Conservation (phyloP, 2,797 vertebrate genomes). For the Spatula versicolor region DNA sequence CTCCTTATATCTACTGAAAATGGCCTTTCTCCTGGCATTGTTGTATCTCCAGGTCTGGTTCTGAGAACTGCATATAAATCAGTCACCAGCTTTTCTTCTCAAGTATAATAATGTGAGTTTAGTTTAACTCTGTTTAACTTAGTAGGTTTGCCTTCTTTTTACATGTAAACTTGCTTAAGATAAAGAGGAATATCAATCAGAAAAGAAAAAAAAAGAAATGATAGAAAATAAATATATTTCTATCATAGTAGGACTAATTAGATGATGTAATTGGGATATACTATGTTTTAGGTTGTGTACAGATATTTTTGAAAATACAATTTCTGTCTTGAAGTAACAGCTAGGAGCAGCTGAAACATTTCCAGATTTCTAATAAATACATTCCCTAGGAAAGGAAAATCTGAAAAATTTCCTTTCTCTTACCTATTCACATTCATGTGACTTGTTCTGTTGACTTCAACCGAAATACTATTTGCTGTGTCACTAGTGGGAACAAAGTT, state of each 20-base stretch:
- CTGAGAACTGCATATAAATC: not conserved
- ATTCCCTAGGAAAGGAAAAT: not conserved
- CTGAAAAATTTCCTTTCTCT: not conserved
- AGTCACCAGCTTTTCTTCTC: not conserved
- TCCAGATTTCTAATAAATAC: not conserved
- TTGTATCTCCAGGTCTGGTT: not conserved
- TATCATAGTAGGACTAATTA: not conserved
- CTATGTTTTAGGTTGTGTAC: not conserved
- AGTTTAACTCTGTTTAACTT: not conserved
- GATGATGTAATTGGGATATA: not conserved
- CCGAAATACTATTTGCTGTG: not conserved
- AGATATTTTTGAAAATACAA: not conserved
- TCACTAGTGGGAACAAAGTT: not conserved
- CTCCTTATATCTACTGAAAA: not conserved
- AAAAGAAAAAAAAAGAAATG: not conserved
- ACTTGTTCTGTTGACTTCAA: not conserved
- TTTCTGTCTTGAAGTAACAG: not conserved
- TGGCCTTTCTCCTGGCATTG: not conserved
- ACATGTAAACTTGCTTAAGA: not conserved
- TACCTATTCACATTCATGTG: not conserved
- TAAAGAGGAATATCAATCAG: not conserved
- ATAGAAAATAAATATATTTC: not conserved
- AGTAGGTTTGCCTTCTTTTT: not conserved
- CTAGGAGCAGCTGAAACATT: not conserved
- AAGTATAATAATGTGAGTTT: not conserved